phyloP scores from a whole-genome alignment of 2,888 invertebrate species.

The Drosophila atripex region DNA sequence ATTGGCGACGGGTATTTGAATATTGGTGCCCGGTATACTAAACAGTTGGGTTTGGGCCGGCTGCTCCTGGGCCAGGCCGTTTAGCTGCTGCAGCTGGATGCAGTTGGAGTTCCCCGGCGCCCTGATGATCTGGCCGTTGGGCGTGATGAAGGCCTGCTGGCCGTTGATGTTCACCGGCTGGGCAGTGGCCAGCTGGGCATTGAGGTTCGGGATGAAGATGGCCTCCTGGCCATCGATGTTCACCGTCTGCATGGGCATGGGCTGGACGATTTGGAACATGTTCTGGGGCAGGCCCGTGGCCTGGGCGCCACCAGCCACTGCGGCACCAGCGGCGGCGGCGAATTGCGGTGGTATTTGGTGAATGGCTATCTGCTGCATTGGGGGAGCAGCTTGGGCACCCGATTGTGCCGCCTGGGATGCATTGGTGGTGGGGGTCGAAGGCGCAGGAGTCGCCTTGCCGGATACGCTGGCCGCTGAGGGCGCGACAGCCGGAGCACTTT shows the following conservation, averaged over 20 bases:
- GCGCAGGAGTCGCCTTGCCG: constrained; percentile 65
- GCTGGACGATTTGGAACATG: constrained; percentile 86
- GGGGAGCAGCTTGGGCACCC: constrained; percentile 44
- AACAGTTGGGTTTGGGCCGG: constrained; percentile 88
- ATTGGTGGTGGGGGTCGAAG: constrained; percentile 37
- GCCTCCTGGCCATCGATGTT: constrained; percentile 97
- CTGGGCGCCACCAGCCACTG: constrained; percentile 35
- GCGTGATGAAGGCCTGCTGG: constrained; percentile 85
- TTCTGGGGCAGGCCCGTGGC: constrained; percentile 72
- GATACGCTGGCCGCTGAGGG: constrained; percentile 50
- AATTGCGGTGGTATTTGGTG: constrained; percentile 79
- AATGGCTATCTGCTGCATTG: constrained; percentile 80
- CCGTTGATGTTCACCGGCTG: constrained; percentile 85
- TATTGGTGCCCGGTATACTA: constrained; percentile 86
- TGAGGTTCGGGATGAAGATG: constrained; percentile 93
- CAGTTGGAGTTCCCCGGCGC: constrained; percentile 84
- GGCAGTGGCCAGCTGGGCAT: constrained; percentile 83
- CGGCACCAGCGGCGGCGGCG: constrained; percentile 15
- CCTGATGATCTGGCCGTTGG: constrained; percentile 90
- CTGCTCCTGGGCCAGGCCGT: constrained; percentile 89
- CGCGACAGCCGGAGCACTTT: constrained; percentile 55
- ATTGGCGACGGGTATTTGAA: constrained; percentile 84
- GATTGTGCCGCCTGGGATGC: constrained; percentile 35
- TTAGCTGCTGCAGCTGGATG: constrained; percentile 83
- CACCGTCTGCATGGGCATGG: constrained; percentile 91